Evolutionary conservation across 1,140 invertebrate species (phyloP), one percentile per base, ranked within the genome.

Genomic region (Pseudomyrmex sp.): DNA sequence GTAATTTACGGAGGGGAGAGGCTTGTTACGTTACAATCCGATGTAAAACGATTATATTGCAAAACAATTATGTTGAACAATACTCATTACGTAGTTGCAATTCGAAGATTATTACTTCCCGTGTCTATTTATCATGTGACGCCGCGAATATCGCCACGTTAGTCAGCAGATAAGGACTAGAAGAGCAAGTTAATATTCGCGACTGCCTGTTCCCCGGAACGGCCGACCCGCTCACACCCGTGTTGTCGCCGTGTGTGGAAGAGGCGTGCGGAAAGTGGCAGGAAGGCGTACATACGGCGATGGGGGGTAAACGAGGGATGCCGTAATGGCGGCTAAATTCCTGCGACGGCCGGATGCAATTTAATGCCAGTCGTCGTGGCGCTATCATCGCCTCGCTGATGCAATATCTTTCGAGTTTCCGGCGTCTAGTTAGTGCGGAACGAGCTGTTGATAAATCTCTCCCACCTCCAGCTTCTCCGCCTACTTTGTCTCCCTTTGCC

Each of bases 401-500:
- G 93, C 91, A 93, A 94, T 94, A 94, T 93, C 93, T 93, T 93
- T 92, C 92, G 90, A 90, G 92, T 93, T 93, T 90, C 91, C 91
- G 89, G 90, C 92, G 92, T 93, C 92, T 93, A 94, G 93, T 93
- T 94, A 94, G 92, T 90, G 88, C 90, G 89, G 89, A 94, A 93
- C 90, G 91, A 93, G 93, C 89, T 92, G 91, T 93, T 93, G 91
- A 93, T 93, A 93, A 93, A 94, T 94, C 91, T 92, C 89, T 90
- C 87, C 79, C 86, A 82, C 69, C 83, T 74, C 59, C 79, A 65
- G 46, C 66, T 63, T 59, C 44, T 18, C 20, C 26, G 23, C 54
- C 73, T 50, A 54, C 50, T 76, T 35, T 74, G 73, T 68, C 69
- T 72, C 77, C 26, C 77, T 70, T 35, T 7, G 35, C 63, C 44